Conservation (phyloP, 2,888 invertebrate genomes). For the Drosophila hamatofila region DNA sequence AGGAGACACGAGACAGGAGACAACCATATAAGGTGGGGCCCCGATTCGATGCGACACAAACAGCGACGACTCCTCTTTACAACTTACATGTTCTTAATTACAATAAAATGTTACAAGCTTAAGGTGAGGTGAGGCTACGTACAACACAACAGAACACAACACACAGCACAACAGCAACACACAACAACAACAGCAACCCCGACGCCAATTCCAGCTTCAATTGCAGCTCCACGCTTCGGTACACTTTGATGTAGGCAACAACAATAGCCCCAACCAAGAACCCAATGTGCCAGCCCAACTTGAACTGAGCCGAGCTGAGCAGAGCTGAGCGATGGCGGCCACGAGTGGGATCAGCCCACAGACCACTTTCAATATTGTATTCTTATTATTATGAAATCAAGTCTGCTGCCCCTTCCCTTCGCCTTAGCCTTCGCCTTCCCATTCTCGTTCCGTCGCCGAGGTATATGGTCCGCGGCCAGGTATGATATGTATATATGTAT, state of each 20-base stretch:
- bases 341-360: conserved; percentile 53
- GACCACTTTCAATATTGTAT: conserved; percentile 58
- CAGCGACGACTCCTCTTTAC: conserved; percentile 73
- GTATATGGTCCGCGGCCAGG: conserved; percentile 13
- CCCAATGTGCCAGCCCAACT: conserved; percentile 4
- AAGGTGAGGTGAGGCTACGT: conserved; percentile 72
- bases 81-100: conserved; percentile 79
- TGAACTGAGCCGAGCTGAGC: neutral
- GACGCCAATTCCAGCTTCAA: conserved; percentile 64
- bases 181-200: conserved; percentile 32
- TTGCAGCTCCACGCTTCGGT: conserved; percentile 65
- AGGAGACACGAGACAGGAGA: conserved; percentile 57
- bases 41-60: conserved; percentile 28
- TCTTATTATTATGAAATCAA: conserved; percentile 74
- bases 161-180: conserved; percentile 29
- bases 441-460: neutral
- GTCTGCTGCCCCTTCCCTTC: conserved; percentile 14
- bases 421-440: neutral
- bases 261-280: conserved; percentile 45
- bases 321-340: conserved; percentile 36
- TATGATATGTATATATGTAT: conserved; percentile 78
- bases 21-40: conserved; percentile 74
- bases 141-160: conserved; percentile 37
- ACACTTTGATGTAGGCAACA: conserved; percentile 68
- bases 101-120: conserved; percentile 74